Base-by-base conservation (phyloP, 2,797 vertebrate species). In the Triplophysa yarkandensis region DNA sequence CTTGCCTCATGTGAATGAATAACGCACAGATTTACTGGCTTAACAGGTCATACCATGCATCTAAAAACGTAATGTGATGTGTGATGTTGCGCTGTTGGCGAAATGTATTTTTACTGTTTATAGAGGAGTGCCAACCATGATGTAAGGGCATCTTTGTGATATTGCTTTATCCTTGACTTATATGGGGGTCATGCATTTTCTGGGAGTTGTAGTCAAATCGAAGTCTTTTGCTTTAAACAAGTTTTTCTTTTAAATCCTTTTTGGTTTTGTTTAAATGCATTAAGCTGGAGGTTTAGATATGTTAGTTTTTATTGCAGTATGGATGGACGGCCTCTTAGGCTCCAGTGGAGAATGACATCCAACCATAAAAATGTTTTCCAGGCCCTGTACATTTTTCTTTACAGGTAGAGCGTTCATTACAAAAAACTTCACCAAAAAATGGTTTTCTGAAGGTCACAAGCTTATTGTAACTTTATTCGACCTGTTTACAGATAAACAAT, bases 401-500 rank as follows among this genome's bases (percentile, higher is more conserved):
- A 71, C 48, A 67, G 66, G 72, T 57, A 65, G 27, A 64, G 32
- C 50, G 28, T 74, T 76, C 57, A 77, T 65, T 63, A 61, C 34
- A 58, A 25, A 34, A 36, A 43, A 68, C 74, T 63, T 44, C 28
- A 78, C 87, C 77, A 84, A 88, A 92, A 86, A 86, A 88, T 88
- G 83, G 87, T 77, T 86, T 82, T 91, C 90, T 92, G 88, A 95
- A 95, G 92, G 91, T 94, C 89, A 92, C 84, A 83, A 83, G 83
- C 90, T 84, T 81, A 91, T 88, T 84, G 81, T 84, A 77, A 89
- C 16, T 86, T 88, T 84, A 85, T 87, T 87, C 23, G 81, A 69
- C 84, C 86, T 90, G 81, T 91, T 92, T 91, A 91, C 88, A 87
- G 87, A 89, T 92, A 90, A 95, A 92, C 85, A 90, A 91, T 88